Base-by-base conservation (phyloP, 2,797 vertebrate species). In the Peromyscus aztecus region DNA sequence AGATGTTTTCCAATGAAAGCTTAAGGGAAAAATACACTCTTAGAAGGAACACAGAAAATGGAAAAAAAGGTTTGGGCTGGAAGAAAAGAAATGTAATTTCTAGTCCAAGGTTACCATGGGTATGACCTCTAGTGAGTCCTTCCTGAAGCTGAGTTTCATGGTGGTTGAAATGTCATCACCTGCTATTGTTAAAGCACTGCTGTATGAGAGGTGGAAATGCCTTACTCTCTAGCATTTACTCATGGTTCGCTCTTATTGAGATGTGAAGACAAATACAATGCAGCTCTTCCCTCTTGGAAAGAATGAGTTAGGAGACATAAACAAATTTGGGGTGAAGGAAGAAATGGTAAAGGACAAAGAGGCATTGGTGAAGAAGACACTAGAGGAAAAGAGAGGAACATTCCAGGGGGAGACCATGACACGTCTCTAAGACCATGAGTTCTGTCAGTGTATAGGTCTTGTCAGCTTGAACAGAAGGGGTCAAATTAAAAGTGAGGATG, bases 1-100 rank as follows among this genome's bases (percentile, higher is more conserved):
- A 52, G 40, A 81, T 90, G 16, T 82, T 96, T 97, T 92, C 46
- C 84, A 94, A 78, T 52, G 9, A 94, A 94, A 63, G 21, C 17
- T 90, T 77, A 89, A 13, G 89, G 91, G 71, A 16, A 92, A 92
- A 95, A 91, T 65, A 65, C 4, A 75, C 17, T 88, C 63, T 89
- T 78, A 43, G 76, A 69, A 90, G 34, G 8, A 91, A 87, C 14
- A 46, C 43, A 91, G 43, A 81, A 4, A 84, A 69, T 29, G 80
- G 40, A 94, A 78, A 71, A 71, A 65, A 37, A 12, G 10, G 14
- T 91, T 34, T 77, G 61, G 34, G 37, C 31, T 17, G 37, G 65
- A 89, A 94, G 29, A 24, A 77, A 75, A 77, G 91, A 90, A 77
- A 83, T 27, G 6, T 23, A 40, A 83, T 67, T 94, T 86, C 82